These are phyloP conservation scores for Drosophila gunungcola DNA, from an alignment of 1,140 invertebrate species.

Conservation along the genomic window DNA sequence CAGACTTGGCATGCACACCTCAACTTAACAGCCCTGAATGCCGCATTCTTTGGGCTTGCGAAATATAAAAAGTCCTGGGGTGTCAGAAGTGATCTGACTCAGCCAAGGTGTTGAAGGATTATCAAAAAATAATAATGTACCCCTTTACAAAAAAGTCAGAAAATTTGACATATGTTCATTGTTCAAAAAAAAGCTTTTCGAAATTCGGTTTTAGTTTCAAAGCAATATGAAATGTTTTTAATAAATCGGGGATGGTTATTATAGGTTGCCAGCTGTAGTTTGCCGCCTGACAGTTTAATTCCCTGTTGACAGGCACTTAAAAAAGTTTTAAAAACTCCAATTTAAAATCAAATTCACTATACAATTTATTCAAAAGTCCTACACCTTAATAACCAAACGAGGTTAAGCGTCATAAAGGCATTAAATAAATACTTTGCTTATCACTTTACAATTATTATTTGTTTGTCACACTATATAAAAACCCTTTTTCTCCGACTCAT, in stretches of 20 bases:
- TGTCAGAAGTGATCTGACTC: background rate
- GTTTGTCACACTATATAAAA: background rate
- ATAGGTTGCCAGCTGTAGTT: no score
- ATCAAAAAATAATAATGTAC: no score
- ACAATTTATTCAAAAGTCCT: slow-evolving; percentile 1
- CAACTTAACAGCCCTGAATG: slow-evolving; percentile 10
- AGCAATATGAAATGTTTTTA: no score
- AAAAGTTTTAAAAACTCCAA: background rate
- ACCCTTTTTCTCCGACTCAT: background rate
- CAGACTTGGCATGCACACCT: slow-evolving; percentile 28
- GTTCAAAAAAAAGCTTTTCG: no score
- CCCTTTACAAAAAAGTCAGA: no score
- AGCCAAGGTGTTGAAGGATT: background rate
- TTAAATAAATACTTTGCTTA: background rate
- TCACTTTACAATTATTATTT: background rate
- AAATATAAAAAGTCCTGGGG: background rate
- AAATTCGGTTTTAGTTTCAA: no score
- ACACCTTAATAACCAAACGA: background rate
- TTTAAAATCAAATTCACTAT: background rate
- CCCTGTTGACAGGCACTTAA: background rate
- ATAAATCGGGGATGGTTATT: no score
- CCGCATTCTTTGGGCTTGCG: slow-evolving; percentile 1
- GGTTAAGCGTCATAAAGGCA: slow-evolving; percentile 7
- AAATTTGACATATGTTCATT: no score
- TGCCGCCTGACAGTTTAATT: background rate